These are phyloP conservation scores for Paralichthys olivaceus DNA, from an alignment of 2,113 vertebrate genomes.

Conservation along the genomic window DNA sequence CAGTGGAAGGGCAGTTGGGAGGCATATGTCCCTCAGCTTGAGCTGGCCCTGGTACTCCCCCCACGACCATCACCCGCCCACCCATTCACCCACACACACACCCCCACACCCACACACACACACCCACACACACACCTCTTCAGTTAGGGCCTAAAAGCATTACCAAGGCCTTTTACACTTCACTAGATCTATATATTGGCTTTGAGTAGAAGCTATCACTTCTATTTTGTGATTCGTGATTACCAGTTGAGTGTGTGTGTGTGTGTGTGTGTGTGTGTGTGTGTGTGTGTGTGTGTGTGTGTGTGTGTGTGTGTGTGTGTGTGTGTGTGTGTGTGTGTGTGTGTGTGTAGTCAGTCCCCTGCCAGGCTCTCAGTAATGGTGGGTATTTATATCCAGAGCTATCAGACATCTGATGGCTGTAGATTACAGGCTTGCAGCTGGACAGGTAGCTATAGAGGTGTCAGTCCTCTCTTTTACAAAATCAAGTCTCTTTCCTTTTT, in stretches of 20 bases:
- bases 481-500: conserved; percentile 45
- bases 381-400: conserved; percentile 68
- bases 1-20: conserved; percentile 43
- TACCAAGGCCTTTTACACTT: conserved; percentile 56
- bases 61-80: background rate
- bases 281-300: conserved; percentile 18
- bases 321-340: conserved; percentile 20
- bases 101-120: conserved; percentile 6
- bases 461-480: conserved; percentile 52
- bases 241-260: conserved; percentile 37
- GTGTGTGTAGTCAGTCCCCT: conserved; percentile 24
- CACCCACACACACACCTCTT: conserved; percentile 23
- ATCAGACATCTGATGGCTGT: conserved; percentile 69
- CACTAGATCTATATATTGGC: conserved; percentile 64
- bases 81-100: conserved; percentile 16
- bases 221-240: conserved; percentile 64
- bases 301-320: conserved; percentile 9
- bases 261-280: conserved; percentile 11
- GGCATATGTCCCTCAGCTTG: conserved; percentile 66
- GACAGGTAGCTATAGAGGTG: conserved; percentile 47
- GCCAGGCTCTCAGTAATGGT: conserved; percentile 52
- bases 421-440: conserved; percentile 61
- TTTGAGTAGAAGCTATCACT: conserved; percentile 51
- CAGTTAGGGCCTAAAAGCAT: conserved; percentile 54
- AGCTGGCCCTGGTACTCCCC: conserved; percentile 31